Evolutionary conservation across 2,113 vertebrate genomes (phyloP).

Genomic region (Meles meles): DNA sequence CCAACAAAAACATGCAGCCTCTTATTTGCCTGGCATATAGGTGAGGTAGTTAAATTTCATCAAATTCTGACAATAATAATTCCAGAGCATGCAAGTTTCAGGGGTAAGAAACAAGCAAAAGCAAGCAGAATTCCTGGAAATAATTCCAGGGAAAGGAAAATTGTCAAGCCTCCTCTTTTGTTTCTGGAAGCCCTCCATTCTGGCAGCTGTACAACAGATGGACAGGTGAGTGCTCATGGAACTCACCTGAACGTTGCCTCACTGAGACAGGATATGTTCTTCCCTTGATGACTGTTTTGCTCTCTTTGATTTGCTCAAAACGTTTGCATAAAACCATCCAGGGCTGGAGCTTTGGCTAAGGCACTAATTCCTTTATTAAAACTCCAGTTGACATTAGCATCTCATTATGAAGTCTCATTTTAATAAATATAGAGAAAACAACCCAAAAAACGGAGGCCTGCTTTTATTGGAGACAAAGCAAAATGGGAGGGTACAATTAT

Average conservation of each 20-base stretch:
- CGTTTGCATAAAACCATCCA: not conserved
- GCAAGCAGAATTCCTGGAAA: not conserved
- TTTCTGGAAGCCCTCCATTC: not conserved
- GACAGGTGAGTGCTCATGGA: accelerated
- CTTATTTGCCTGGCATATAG: not conserved
- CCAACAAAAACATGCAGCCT: not conserved
- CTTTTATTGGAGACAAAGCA: not conserved
- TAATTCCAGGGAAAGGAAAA: not conserved
- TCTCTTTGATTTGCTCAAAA: not conserved
- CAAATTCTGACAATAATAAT: not conserved
- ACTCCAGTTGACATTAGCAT: not conserved
- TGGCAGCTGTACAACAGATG: accelerated
- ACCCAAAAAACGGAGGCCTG: not conserved
- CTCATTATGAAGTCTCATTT: not conserved
- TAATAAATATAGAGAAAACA: not conserved
- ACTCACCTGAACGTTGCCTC: no score
- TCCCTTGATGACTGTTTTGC: not conserved
- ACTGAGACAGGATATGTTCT: accelerated
- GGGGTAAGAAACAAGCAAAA: not conserved
- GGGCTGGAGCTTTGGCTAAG: not conserved
- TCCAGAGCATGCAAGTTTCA: not conserved
- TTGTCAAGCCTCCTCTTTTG: not conserved
- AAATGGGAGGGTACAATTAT: not conserved
- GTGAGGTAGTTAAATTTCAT: not conserved
- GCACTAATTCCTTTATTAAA: not conserved